A percentile compares a stretch with the other conserved stretches of the same genome.
phyloP scores from a whole-genome alignment of 2,888 invertebrate genomes.

The Agonopterix alstromeriana region DNA sequence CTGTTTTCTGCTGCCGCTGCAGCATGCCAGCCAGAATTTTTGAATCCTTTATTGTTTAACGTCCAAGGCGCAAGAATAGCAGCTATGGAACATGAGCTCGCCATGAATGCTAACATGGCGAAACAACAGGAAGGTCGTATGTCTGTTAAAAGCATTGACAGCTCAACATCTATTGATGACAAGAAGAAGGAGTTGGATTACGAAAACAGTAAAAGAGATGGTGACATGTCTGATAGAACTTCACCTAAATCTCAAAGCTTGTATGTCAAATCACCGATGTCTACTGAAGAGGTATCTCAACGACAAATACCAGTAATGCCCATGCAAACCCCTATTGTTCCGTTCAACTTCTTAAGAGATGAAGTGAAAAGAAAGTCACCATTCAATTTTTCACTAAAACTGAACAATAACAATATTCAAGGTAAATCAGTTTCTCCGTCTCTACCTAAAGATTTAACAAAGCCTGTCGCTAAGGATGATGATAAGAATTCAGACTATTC shows the following conservation, averaged over 20 bases:
- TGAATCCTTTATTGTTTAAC: constrained; percentile 81
- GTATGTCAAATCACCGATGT: constrained; percentile 79
- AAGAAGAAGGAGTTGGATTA: constrained; percentile 53
- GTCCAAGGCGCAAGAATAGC: constrained; percentile 66
- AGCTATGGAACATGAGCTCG: constrained; percentile 70
- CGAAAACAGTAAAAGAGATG: constrained; percentile 41
- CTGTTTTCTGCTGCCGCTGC: constrained; percentile 67
- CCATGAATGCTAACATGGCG: constrained; percentile 69
- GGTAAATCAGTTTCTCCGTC: constrained; percentile 41
- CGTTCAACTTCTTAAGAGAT: constrained; percentile 49
- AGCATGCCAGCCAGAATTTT: constrained; percentile 77
- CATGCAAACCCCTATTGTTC: constrained; percentile 46
- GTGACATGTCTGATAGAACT: constrained; percentile 65
- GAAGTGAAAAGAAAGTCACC: constrained; percentile 56
- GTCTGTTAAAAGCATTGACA: constrained; percentile 65
- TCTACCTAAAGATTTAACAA: constrained; percentile 56
- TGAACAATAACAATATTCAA: constrained; percentile 45
- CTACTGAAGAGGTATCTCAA: constrained; percentile 80
- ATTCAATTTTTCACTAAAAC: constrained; percentile 49
- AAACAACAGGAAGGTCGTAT: constrained; percentile 66
- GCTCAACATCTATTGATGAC: constrained; percentile 59
- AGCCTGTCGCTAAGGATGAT: constrained; percentile 33
- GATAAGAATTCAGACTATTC: constrained; percentile 53
- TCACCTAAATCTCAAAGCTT: constrained; percentile 69
- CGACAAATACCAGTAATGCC: constrained; percentile 81